Evolutionary conservation across 2,113 vertebrate genomes (phyloP).

Genomic region (Toxostoma redivivum): DNA sequence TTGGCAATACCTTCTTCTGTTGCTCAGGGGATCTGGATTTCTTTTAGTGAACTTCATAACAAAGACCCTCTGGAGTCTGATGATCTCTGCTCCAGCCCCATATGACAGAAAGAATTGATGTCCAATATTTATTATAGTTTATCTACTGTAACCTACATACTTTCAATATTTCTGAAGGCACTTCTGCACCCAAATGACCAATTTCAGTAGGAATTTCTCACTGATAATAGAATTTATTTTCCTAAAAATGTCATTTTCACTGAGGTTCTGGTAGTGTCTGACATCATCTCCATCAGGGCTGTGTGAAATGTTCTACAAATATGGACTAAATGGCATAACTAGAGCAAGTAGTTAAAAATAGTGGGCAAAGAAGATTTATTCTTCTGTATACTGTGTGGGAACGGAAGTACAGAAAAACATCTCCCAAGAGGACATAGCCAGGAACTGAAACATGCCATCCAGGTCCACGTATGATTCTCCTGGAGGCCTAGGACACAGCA

Average conservation of each 20-base stretch:
- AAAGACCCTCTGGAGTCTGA: neutral
- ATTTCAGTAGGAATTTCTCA: neutral
- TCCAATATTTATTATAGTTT: neutral
- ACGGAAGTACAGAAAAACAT: neutral
- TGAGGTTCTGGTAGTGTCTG: neutral
- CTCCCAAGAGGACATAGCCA: neutral
- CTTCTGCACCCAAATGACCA: neutral
- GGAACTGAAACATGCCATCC: neutral
- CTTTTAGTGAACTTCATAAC: neutral
- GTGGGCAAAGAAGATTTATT: neutral
- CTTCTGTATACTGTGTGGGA: neutral
- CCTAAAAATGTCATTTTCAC: neutral
- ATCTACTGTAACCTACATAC: neutral
- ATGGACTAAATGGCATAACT: neutral
- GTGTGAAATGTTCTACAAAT: neutral
- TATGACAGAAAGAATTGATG: fast-evolving
- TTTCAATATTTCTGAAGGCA: neutral
- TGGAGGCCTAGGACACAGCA: neutral
- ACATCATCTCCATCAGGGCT: neutral
- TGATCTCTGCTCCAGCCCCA: neutral
- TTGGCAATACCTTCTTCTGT: neutral
- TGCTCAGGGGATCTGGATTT: neutral
- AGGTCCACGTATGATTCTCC: neutral
- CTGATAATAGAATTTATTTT: neutral
- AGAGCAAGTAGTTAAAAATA: neutral